Evolutionary conservation across 2,888 invertebrate genomes (phyloP), one percentile per base, ranked within the genome.

Genomic region (Gymnosoma rotundatum): DNA sequence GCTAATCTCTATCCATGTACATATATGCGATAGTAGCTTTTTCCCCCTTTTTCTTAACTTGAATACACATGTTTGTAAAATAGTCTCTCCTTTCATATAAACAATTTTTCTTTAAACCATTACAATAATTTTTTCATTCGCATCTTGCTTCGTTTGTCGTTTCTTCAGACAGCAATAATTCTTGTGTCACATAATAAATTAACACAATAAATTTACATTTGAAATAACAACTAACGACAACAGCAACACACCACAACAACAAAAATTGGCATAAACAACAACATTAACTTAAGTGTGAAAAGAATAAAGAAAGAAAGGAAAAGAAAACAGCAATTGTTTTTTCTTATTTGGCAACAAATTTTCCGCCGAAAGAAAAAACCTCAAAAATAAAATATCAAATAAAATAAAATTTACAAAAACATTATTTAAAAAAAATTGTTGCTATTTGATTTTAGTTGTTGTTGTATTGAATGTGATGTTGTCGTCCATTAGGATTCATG

Each of bases 161-260:
- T 70, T 64, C 38, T 60, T 58, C 10, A 83, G 81, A 85, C 83
- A 84, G 85, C 87, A 86, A 86, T 87, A 88, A 78, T 87, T 87
- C 87, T 88, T 86, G 79, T 88, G 87, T 86, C 88, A 88, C 88
- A 87, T 88, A 88, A 91, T 89, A 90, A 89, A 91, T 91, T 88
- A 90, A 88, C 87, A 87, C 88, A 88, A 89, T 90, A 90, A 90
- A 91, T 89, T 89, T 81, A 81, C 70, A 67, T 78, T 83, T 76
- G 75, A 81, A 86, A 85, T 66, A 69, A 70, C 69, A 83, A 75
- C 70, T 50, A 60, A 76, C 42, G 12, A 42, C 58, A 61, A 8
- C 61, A 52, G 52, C 42, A 42, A 50, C n/a, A 58, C 18, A 2
- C 2, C 2, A 32, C 25, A 32, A 32, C n/a, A 32, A 32, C 32